A percentile compares a stretch with the other conserved stretches of the same genome.
Conservation (phyloP, 2,888 invertebrate species). For the Drosophila gaucha region DNA sequence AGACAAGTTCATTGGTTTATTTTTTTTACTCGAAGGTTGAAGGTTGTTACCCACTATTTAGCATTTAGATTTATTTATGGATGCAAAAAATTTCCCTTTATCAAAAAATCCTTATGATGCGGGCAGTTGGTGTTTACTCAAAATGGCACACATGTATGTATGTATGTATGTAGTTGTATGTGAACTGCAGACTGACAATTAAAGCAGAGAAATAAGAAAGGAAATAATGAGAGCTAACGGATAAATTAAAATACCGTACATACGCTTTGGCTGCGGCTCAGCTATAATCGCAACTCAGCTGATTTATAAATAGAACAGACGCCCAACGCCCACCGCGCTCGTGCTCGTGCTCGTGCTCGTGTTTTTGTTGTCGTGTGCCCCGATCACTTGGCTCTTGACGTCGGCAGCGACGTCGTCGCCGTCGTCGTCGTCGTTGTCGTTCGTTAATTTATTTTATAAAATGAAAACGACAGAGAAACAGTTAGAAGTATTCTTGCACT, state of each 20-base stretch:
- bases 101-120: neutral
- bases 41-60: conserved; percentile 1
- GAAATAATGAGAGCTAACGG: conserved; percentile 23
- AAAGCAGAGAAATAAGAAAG: conserved; percentile 3
- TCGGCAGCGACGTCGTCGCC: conserved; percentile 28
- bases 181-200: neutral
- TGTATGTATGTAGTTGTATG: neutral
- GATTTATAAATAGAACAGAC: conserved; percentile 48
- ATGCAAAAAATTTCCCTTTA: neutral
- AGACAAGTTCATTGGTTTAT: conserved; percentile 1
- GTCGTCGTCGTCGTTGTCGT: conserved; percentile 25
- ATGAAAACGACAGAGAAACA: conserved; percentile 56
- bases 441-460: conserved; percentile 64
- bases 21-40: conserved; percentile 1
- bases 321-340: conserved; percentile 39
- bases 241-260: conserved; percentile 36
- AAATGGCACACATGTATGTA: too few species aligned
- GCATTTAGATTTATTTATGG: too few species aligned
- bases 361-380: conserved; percentile 24
- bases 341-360: conserved; percentile 6
- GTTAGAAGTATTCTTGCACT: conserved; percentile 79
- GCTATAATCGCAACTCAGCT: conserved; percentile 21
- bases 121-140: neutral
- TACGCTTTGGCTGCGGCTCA: conserved; percentile 16
- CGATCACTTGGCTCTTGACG: conserved; percentile 31